Percentiles rank a stretch among this genome's conserved stretches.
Evolutionary conservation across 2,113 vertebrate genomes (phyloP).

Genomic region (Morone chrysops): DNA sequence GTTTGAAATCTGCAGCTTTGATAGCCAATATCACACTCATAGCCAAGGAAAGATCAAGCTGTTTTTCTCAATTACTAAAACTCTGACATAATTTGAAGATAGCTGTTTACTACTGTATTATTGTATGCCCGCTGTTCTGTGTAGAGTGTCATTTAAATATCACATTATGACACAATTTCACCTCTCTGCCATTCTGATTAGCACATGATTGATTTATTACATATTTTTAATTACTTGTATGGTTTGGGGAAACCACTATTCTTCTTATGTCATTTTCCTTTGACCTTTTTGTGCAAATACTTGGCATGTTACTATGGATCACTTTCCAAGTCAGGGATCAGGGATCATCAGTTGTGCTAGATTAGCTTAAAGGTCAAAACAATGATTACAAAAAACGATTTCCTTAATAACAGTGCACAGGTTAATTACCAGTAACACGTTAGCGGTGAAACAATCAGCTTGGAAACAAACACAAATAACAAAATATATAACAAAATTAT

Average conservation of each 20-base stretch:
- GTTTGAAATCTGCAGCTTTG: not conserved
- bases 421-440: not conserved
- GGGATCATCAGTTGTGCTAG: not conserved
- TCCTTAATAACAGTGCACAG: not conserved
- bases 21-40: not conserved
- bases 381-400: not conserved
- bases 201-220: slow-evolving; percentile 4
- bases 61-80: not conserved
- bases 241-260: not conserved
- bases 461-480: slow-evolving; percentile 10
- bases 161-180: not conserved
- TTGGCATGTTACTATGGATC: not conserved
- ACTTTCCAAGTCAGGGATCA: not conserved
- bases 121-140: too few species aligned
- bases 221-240: not conserved
- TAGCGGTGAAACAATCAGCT: not conserved
- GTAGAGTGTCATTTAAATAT: not conserved
- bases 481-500: not conserved
- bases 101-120: not conserved
- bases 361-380: slow-evolving; percentile 31
- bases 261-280: not conserved
- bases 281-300: not conserved
- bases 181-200: not conserved
- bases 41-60: not conserved
- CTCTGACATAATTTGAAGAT: not conserved